phyloP scores from a whole-genome alignment of 1,140 invertebrate species.

The Oryctes rhinoceros region DNA sequence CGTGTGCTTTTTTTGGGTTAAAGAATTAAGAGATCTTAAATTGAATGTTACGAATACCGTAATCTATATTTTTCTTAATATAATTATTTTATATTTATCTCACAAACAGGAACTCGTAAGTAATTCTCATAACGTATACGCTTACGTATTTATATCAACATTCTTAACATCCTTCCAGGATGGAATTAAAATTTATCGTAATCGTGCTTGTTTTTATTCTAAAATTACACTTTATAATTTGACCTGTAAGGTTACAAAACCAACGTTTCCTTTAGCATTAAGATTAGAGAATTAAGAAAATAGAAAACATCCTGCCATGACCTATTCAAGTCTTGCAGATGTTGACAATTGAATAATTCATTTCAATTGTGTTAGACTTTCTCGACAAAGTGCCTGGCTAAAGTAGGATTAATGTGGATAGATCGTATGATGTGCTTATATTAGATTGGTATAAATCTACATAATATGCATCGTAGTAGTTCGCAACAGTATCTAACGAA shows the following conservation, averaged over 20 bases:
- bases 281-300: slow-evolving; percentile 4
- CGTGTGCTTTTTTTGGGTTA: too few relatives aligned
- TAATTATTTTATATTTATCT: too few relatives aligned
- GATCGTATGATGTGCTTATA: not conserved
- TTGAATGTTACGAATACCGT: too few relatives aligned
- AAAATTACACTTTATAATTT: not conserved
- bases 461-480: not conserved
- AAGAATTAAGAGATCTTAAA: too few relatives aligned
- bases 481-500: not conserved
- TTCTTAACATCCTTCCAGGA: too few relatives aligned
- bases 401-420: not conserved
- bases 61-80: too few relatives aligned
- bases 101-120: too few relatives aligned
- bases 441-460: not conserved
- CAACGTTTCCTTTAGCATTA: not conserved
- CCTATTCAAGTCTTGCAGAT: not conserved
- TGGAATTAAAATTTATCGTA: too few relatives aligned
- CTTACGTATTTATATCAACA: too few relatives aligned
- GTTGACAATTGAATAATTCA: slow-evolving; percentile 18
- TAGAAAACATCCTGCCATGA: not conserved
- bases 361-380: not conserved
- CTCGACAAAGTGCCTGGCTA: not conserved
- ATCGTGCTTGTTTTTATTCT: too few relatives aligned
- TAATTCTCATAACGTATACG: too few relatives aligned
- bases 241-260: not conserved